phyloP scores from a whole-genome alignment of 1,140 invertebrate species.

The Aphis gossypii region DNA sequence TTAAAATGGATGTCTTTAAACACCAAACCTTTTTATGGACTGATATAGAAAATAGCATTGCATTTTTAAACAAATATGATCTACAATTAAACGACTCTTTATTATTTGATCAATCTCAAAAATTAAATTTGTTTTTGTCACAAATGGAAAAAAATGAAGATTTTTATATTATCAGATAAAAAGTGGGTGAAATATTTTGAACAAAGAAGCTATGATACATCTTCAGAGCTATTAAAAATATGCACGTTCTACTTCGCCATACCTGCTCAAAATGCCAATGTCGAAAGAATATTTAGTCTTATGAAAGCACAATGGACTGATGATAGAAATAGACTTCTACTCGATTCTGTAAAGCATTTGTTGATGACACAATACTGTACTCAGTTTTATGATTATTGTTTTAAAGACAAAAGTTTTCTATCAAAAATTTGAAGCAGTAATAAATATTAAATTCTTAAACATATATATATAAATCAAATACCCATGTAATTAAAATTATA shows the following conservation, averaged over 20 bases:
- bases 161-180: neutral
- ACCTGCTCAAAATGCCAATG: neutral
- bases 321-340: conserved; percentile 17
- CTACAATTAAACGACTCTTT: neutral
- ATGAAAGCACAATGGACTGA: conserved; percentile 19
- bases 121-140: neutral
- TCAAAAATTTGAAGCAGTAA: neutral
- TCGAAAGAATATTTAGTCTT: neutral
- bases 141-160: neutral
- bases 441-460: too few relatives aligned
- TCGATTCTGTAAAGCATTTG: neutral
- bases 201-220: neutral
- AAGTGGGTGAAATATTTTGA: neutral
- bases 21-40: neutral
- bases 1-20: conserved; percentile 16
- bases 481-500: too few relatives aligned
- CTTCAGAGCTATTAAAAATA: neutral
- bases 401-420: conserved; percentile 5
- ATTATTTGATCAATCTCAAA: neutral
- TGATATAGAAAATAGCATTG: conserved; percentile 11
- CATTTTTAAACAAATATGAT: conserved; percentile 7
- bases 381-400: conserved; percentile 4
- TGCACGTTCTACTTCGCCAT: too few relatives aligned
- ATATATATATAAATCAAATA: too few relatives aligned
- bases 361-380: conserved; percentile 16